Percentiles rank a stretch among this genome's conserved stretches.
phyloP scores from a whole-genome alignment of 1,140 invertebrate species.

The Oryctes rhinoceros region DNA sequence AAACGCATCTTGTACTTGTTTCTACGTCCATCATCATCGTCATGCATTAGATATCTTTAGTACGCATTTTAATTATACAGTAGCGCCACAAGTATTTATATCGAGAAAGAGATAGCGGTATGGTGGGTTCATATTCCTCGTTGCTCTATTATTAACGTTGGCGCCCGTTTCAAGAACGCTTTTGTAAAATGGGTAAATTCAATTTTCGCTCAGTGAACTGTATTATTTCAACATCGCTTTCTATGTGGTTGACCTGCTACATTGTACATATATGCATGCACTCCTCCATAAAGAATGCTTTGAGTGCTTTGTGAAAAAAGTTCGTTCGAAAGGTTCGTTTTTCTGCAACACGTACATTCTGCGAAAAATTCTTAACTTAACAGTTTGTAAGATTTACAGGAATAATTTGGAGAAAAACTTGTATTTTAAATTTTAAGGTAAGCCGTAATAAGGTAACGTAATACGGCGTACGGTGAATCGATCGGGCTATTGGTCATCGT shows the following conservation, averaged over 20 bases:
- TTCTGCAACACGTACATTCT: too few species aligned
- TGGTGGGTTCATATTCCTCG: background rate
- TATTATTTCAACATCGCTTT: background rate
- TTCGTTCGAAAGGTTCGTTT: too few species aligned
- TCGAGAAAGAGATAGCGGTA: background rate
- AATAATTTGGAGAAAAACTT: too few species aligned
- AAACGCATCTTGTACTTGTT: background rate
- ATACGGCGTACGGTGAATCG: too few species aligned
- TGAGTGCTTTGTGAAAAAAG: too few species aligned
- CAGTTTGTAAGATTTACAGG: too few species aligned
- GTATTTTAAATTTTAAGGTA: too few species aligned
- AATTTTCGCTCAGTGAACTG: background rate
- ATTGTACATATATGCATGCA: background rate
- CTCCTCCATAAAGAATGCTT: too few species aligned
- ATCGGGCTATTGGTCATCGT: too few species aligned
- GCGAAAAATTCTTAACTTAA: too few species aligned
- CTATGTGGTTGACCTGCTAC: too few species aligned
- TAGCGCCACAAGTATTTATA: constrained; percentile 3
- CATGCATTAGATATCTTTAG: constrained; percentile 1
- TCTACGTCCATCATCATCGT: background rate
- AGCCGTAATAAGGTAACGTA: too few species aligned
- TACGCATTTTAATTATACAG: constrained; percentile 14
- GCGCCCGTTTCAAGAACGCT: background rate
- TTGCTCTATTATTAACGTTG: constrained; percentile 2
- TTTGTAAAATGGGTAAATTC: constrained; percentile 3